Evolutionary conservation across 2,888 invertebrate species (phyloP), one percentile per base, ranked within the genome.

Genomic region (Caenorhabditis doughertyi): DNA sequence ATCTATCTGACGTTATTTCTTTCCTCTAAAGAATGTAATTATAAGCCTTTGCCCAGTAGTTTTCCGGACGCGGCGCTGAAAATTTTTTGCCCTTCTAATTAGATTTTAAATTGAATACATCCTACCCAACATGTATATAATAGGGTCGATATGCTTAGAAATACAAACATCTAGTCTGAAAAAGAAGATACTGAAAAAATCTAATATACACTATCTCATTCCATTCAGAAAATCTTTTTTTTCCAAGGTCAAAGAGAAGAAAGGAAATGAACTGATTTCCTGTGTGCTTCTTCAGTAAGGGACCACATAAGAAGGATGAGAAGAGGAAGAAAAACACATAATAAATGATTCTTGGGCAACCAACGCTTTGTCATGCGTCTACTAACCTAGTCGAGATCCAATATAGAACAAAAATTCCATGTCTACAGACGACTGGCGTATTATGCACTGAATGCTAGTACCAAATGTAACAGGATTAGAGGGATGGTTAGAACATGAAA

Each of bases 181-280:
- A 56, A 65, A 27, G 35, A 23, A 23, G 42, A 76, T 3, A 16
- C 39, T 39, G 39, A 35, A 58, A 3, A 51, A 67, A 67, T 65
- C 53, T 35, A 35, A 60, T 49, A 58, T 65, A 64, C 35, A 44
- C 56, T 56, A 32, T 60, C 27, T 51, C 62, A 62, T 67, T 65
- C 67, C 65, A 49, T 60, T 44, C n/a, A n/a, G n/a, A 32, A 47
- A 65, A 47, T 67, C 42, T 42, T 32, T 27, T 23, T 47, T 18
- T 18, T 8, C 13, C 18, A 39, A 60, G 62, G 72, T 55, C 51
- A 60, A 16, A 53, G 32, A 56, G 11, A 68, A 55, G 21, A 53
- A 67, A 68, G 51, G 67, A 76, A 67, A 76, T 76, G 58, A 73
- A 64, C 73, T 60, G 67, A 67, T 68, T 68, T 67, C 65, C 74